These are phyloP conservation scores for Heliconius hewitsoni DNA, from an alignment of 1,140 invertebrate genomes.

Conservation along the genomic window DNA sequence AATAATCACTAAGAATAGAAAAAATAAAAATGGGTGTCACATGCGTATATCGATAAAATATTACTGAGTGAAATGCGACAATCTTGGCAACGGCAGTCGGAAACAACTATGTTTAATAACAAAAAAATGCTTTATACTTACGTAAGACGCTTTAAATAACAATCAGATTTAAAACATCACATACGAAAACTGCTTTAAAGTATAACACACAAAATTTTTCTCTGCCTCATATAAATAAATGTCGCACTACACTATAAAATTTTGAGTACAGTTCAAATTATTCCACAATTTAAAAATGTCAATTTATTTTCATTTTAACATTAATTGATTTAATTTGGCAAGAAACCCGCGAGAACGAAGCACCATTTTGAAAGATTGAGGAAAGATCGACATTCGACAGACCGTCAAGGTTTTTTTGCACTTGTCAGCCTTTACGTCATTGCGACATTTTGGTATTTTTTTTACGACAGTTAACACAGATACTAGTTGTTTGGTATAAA, in stretches of 20 bases:
- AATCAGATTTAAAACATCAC: slow-evolving; percentile 69
- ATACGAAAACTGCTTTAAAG: slow-evolving; percentile 59
- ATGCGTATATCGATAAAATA: slow-evolving; percentile 36
- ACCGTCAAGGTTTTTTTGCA: slow-evolving; percentile 71
- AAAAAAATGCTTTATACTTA: slow-evolving; percentile 67
- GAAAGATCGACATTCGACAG: slow-evolving; percentile 53
- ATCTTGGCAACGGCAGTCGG: slow-evolving; percentile 13
- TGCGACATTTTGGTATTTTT: slow-evolving; percentile 60
- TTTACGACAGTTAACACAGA: slow-evolving; percentile 8
- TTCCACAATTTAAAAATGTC: slow-evolving; percentile 47
- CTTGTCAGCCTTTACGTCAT: slow-evolving; percentile 68
- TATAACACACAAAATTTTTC: slow-evolving; percentile 50
- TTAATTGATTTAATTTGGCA: slow-evolving; percentile 68
- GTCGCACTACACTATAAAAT: slow-evolving; percentile 53
- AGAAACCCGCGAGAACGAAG: slow-evolving; percentile 73
- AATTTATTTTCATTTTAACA: slow-evolving; percentile 62
- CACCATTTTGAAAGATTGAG: slow-evolving; percentile 78
- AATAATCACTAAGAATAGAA: slow-evolving; percentile 23
- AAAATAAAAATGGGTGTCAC: slow-evolving; percentile 25
- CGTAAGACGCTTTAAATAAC: slow-evolving; percentile 74
- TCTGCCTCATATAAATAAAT: slow-evolving; percentile 45
- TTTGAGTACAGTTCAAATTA: slow-evolving; percentile 42
- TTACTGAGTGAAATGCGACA: slow-evolving; percentile 18
- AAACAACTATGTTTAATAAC: slow-evolving; percentile 58
- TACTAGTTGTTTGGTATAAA: not conserved